Evolutionary conservation across 2,113 vertebrate genomes (phyloP).

Genomic region (Phycodurus eques): DNA sequence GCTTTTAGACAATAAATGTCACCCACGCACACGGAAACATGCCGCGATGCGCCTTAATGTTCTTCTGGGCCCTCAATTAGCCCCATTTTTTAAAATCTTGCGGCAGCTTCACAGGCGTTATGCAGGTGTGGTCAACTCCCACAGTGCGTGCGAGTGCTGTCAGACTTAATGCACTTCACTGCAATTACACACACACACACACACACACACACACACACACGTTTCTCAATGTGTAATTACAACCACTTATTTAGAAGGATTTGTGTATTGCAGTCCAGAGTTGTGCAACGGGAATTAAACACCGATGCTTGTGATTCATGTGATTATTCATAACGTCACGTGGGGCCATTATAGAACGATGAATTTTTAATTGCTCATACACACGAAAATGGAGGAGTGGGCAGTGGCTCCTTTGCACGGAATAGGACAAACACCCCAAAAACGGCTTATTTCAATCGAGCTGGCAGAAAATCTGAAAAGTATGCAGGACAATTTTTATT

Average conservation of each 20-base stretch:
- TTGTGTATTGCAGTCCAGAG: constrained; percentile 11
- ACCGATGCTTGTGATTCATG: background rate
- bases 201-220: background rate
- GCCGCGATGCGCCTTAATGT: constrained; percentile 19
- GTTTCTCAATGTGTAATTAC: constrained; percentile 47
- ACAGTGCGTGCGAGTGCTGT: background rate
- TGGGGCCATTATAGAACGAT: background rate
- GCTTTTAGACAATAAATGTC: constrained; percentile 24
- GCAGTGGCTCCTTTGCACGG: background rate
- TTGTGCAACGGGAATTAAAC: background rate
- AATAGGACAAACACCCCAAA: background rate
- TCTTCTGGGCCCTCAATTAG: constrained; percentile 29
- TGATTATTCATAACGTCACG: background rate
- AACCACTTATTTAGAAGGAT: constrained; percentile 34
- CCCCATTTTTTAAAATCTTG: background rate
- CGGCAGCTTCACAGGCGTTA: background rate
- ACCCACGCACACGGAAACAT: constrained; percentile 35
- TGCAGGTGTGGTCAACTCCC: constrained; percentile 41
- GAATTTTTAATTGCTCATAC: background rate
- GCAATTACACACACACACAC: constrained; percentile 41
- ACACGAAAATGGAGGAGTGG: background rate
- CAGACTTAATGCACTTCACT: constrained; percentile 50
- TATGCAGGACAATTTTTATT: no score
- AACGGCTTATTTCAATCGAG: background rate
- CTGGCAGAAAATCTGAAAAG: no score